Evolutionary conservation across 2,113 vertebrate species (phyloP).

Genomic region (Hoplias malabaricus): DNA sequence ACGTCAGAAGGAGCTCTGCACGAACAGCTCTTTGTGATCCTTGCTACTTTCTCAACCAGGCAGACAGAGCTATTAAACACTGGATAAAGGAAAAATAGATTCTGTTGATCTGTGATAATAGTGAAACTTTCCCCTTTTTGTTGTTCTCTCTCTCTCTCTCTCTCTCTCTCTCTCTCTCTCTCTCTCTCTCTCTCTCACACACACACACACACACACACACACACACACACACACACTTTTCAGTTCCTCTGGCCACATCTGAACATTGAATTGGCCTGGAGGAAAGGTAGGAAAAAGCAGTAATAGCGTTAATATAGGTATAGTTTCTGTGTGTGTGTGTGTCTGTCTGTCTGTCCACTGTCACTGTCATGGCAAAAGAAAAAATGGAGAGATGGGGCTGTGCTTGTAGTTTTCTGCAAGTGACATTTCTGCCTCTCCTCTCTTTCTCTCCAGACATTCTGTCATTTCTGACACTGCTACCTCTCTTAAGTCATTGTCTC

Average conservation of each 20-base stretch:
- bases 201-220: not conserved
- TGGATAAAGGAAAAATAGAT: no score
- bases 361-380: slow-evolving; percentile 21
- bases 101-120: no score
- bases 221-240: not conserved
- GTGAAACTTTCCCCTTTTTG: no score
- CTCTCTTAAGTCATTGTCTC: slow-evolving; percentile 9
- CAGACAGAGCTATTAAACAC: no score
- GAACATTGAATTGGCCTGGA: not conserved
- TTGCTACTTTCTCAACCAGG: no score
- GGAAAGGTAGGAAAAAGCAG: not conserved
- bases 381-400: slow-evolving; percentile 10
- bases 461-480: slow-evolving; percentile 32
- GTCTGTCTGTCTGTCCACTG: slow-evolving; percentile 3
- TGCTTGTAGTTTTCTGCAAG: not conserved
- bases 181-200: not conserved
- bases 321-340: not conserved
- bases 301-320: not conserved
- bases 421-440: slow-evolving; percentile 10
- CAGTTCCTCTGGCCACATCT: not conserved
- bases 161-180: not conserved
- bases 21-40: no score
- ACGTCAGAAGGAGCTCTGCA: no score
- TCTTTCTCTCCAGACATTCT: slow-evolving; percentile 7
- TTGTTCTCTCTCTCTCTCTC: not conserved